These are phyloP conservation scores for Hyperoodon ampullatus DNA, from an alignment of 2,113 vertebrate species.

Conservation along the genomic window DNA sequence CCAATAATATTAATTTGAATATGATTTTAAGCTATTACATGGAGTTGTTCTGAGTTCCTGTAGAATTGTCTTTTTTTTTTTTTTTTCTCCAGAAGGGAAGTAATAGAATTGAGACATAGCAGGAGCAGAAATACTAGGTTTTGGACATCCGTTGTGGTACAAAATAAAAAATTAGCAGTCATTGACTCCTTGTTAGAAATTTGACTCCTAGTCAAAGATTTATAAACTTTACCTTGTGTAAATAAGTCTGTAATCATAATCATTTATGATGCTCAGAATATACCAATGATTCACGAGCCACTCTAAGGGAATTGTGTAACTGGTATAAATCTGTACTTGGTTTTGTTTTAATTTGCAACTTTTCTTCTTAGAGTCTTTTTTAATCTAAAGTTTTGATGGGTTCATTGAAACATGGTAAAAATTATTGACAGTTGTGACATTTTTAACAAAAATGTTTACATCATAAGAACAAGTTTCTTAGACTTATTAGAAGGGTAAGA, in stretches of 20 bases:
- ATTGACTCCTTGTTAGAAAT: neutral
- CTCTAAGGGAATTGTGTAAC: neutral
- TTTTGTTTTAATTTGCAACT: constrained; percentile 35
- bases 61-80: neutral
- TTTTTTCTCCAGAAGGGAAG: neutral
- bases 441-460: neutral
- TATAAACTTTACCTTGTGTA: neutral
- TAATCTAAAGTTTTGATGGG: neutral
- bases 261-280: neutral
- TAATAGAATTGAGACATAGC: constrained; percentile 15
- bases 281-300: neutral
- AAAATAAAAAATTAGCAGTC: constrained; percentile 15
- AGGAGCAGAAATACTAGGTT: neutral
- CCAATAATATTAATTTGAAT: constrained; percentile 33
- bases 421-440: neutral
- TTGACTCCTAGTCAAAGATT: neutral
- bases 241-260: neutral
- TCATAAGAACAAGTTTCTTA: neutral
- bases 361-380: neutral
- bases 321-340: neutral
- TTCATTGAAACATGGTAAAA: neutral
- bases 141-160: neutral
- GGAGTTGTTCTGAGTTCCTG: neutral
- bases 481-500: neutral
- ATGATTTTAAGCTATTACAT: constrained; percentile 18